Evolutionary conservation across 2,113 vertebrate genomes (phyloP), one percentile per base, ranked within the genome.

Genomic region (Monarcha castaneiventris): DNA sequence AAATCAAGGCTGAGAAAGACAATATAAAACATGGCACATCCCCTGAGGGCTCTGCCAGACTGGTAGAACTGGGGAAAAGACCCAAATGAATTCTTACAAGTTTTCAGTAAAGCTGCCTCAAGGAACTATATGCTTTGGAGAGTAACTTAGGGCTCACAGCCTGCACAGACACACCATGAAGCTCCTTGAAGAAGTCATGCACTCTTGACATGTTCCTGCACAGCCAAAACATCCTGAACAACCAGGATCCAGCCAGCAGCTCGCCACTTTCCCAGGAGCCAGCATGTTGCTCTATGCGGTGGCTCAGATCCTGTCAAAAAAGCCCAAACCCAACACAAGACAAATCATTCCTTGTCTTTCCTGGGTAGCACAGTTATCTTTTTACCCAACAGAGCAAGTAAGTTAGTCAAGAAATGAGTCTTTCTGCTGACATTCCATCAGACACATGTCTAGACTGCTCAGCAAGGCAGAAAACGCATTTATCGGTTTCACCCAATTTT

Each of bases 221-320:
- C 44, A 68, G 5, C 18, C 1, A 3, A 76, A 82, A 43, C 0
- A 4, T 26, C 71, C 81, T 71, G 52, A 23, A 51, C 4, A 56
- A 4, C 44, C 21, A 61, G 51, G 46, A 66, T 37, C 64, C 59
- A 74, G 37, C 16, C 48, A 85, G 54, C 10, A 84, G 26, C 23
- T 79, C 76, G 27, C 25, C 35, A 25, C 41, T 44, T 73, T 79
- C 37, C 58, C 51, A 61, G 35, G 11, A 64, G 13, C 35, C 44
- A 63, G 23, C 2, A 1, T 7, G 13, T 15, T 66, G 6, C 52
- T 46, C 61, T 41, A 0, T 27, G 39, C 55, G 30, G 35, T 43
- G 43, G 58, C 23, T 48, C 18, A 59, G 13, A 27, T 73, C 35
- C 30, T 83, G 71, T 11, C 4, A 23, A 58, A 91, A 61, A 27